phyloP scores from a whole-genome alignment of 2,797 vertebrate species.

The Periparus ater region DNA sequence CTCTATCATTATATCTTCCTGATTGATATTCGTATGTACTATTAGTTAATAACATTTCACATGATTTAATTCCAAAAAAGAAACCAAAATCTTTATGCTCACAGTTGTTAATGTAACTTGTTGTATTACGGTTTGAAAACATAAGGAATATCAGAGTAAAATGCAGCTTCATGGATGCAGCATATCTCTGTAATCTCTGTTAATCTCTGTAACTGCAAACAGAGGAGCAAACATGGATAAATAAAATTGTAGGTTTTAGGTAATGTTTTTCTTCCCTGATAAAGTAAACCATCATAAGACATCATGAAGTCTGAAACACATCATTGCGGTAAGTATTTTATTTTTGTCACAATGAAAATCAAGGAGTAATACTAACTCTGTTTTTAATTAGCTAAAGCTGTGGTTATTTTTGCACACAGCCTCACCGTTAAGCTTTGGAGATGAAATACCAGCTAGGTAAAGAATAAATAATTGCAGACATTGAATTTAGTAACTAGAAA shows the following conservation, averaged over 20 bases:
- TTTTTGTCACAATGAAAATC: neutral
- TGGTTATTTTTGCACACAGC: neutral
- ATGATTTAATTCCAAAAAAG: neutral
- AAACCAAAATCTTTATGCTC: neutral
- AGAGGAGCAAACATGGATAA: neutral
- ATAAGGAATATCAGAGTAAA: neutral
- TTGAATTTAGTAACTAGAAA: neutral
- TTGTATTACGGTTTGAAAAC: neutral
- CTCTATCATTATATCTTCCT: neutral
- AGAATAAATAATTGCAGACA: neutral
- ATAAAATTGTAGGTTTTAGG: neutral
- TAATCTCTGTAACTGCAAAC: neutral
- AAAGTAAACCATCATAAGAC: neutral
- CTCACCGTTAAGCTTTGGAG: neutral
- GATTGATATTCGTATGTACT: neutral
- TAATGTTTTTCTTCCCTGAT: slow-evolving; percentile 9
- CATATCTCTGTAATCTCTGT: too few species aligned
- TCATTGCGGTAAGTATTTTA: neutral
- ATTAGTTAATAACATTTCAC: neutral
- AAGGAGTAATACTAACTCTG: neutral
- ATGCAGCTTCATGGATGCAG: neutral
- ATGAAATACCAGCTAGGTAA: neutral
- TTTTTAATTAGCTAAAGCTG: neutral
- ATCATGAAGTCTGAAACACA: neutral
- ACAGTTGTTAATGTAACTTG: neutral